phyloP scores from a whole-genome alignment of 2,888 invertebrate species.

The Pimpla rufipes region DNA sequence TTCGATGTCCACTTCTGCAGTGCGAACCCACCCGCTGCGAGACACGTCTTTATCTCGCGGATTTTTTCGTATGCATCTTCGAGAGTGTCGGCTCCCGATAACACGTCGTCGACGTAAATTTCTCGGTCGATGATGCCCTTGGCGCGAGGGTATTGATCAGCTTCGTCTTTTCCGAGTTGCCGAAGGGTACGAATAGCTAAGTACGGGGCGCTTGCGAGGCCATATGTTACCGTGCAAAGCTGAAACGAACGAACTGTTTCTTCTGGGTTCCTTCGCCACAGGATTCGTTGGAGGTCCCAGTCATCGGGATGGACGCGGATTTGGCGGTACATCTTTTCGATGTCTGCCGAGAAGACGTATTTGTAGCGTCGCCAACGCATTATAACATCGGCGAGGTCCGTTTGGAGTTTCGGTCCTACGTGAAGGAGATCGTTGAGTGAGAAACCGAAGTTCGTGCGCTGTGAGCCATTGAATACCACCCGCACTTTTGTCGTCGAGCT shows the following conservation, averaged over 20 bases:
- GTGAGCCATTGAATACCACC: slow-evolving; percentile 79
- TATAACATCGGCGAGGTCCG: slow-evolving; percentile 77
- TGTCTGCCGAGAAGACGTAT: slow-evolving; percentile 79
- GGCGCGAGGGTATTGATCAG: slow-evolving; percentile 26
- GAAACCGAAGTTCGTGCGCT: neutral
- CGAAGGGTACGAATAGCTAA: too few species aligned
- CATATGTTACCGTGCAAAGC: neutral
- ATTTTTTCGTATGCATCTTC: neutral
- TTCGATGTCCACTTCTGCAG: slow-evolving; percentile 44
- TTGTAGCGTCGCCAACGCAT: slow-evolving; percentile 74
- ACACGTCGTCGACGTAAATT: slow-evolving; percentile 10
- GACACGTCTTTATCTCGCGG: neutral
- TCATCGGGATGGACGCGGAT: slow-evolving; percentile 73
- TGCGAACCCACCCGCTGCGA: slow-evolving; percentile 39
- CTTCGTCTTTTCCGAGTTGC: slow-evolving; percentile 22
- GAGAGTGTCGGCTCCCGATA: neutral
- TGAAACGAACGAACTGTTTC: slow-evolving; percentile 14
- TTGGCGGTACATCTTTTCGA: slow-evolving; percentile 82
- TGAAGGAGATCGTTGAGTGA: slow-evolving; percentile 79
- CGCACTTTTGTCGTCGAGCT: slow-evolving; percentile 65
- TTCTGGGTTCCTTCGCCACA: slow-evolving; percentile 70
- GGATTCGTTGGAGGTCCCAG: slow-evolving; percentile 76
- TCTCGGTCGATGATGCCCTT: neutral
- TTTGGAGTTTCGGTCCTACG: slow-evolving; percentile 78
- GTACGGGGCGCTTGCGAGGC: neutral